Evolutionary conservation across 2,113 vertebrate genomes (phyloP).

Genomic region (Lampris megalopsis): DNA sequence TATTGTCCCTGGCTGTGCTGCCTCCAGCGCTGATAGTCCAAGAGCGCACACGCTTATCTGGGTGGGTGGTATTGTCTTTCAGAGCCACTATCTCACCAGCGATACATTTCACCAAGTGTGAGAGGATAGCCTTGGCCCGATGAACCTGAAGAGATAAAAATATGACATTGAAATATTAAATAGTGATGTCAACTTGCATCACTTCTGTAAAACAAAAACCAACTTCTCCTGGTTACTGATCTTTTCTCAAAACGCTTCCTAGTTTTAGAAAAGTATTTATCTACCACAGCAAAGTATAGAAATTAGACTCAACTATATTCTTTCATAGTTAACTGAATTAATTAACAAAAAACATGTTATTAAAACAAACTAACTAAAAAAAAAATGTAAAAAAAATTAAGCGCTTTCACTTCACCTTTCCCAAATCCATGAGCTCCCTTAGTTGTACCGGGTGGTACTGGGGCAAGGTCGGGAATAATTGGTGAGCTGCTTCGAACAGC

Average conservation of each 20-base stretch:
- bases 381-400: neutral
- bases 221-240: neutral
- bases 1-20: slow-evolving; percentile 90
- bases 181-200: neutral
- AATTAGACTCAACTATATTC: too few relatives aligned
- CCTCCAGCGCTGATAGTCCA: slow-evolving; percentile 95
- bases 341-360: too few relatives aligned
- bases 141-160: slow-evolving; percentile 62
- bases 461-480: slow-evolving; percentile 93
- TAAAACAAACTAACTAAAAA: neutral
- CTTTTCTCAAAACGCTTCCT: too few relatives aligned
- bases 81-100: slow-evolving; percentile 95
- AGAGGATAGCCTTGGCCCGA: slow-evolving; percentile 95
- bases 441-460: slow-evolving; percentile 98
- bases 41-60: slow-evolving; percentile 88
- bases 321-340: too few relatives aligned
- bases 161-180: neutral
- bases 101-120: slow-evolving; percentile 97
- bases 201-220: neutral
- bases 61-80: slow-evolving; percentile 83
- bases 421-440: slow-evolving; percentile 97
- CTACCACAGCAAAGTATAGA: too few relatives aligned
- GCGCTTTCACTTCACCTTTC: slow-evolving; percentile 83
- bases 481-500: slow-evolving; percentile 96
- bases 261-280: too few relatives aligned